Conservation (phyloP, 1,140 invertebrate species). For the Globodera ellingtonae region DNA sequence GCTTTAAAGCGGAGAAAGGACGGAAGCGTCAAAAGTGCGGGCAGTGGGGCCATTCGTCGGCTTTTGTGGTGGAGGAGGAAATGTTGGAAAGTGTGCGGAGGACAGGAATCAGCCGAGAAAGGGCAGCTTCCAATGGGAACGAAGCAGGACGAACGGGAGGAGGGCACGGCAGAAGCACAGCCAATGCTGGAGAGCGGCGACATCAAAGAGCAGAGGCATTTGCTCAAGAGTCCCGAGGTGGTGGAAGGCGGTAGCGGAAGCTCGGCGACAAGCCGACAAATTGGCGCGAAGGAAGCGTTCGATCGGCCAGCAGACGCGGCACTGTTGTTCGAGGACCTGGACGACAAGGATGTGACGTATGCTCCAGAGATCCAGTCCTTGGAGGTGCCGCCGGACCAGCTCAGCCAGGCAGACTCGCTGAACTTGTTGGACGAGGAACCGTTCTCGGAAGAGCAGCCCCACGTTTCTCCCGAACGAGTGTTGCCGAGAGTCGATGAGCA, state of each 20-base stretch:
- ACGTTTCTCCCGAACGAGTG: not conserved
- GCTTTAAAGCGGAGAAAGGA: not conserved
- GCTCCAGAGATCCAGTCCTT: slow-evolving; percentile 61
- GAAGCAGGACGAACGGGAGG: not conserved
- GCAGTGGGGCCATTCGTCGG: not conserved
- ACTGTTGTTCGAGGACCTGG: slow-evolving; percentile 50
- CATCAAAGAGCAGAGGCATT: not conserved
- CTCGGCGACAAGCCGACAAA: slow-evolving; percentile 25
- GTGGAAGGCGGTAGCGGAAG: slow-evolving; percentile 14
- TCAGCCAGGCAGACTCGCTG: slow-evolving; percentile 56
- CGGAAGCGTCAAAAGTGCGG: not conserved
- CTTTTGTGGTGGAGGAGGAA: slow-evolving; percentile 28
- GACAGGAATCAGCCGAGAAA: not conserved
- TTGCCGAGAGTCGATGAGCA: not conserved
- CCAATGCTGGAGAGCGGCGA: not conserved
- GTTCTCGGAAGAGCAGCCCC: slow-evolving; percentile 20
- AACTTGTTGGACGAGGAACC: slow-evolving; percentile 27
- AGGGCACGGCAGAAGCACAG: not conserved
- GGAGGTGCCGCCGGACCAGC: slow-evolving; percentile 59
- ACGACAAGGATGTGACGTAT: slow-evolving; percentile 57
- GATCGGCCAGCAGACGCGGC: slow-evolving; percentile 39
- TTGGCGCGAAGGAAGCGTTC: slow-evolving; percentile 21
- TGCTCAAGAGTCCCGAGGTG: not conserved
- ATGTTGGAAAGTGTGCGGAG: slow-evolving; percentile 30
- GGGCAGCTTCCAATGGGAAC: not conserved